These are phyloP conservation scores for Eristalis intricaria DNA, from an alignment of 2,888 invertebrate genomes.

Conservation along the genomic window DNA sequence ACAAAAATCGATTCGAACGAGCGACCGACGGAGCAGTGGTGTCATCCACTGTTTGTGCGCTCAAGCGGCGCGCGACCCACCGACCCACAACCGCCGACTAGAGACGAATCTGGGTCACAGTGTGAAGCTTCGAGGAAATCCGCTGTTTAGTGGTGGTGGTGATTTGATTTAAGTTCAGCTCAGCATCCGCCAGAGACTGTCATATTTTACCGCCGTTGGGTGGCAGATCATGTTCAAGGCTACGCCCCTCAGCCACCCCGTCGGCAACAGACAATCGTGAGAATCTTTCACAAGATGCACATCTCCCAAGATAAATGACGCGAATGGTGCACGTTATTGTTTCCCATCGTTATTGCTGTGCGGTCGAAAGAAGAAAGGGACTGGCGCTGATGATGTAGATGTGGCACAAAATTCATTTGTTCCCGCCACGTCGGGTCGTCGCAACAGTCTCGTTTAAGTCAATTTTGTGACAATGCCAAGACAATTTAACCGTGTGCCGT, in stretches of 20 bases:
- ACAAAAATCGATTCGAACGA: conserved; percentile 27
- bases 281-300: conserved; percentile 40
- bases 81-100: background rate
- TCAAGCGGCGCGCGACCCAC: background rate
- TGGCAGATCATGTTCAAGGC: conserved; percentile 61
- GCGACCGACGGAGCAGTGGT: background rate
- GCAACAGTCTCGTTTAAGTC: conserved; percentile 35
- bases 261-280: conserved; percentile 38
- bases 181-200: background rate
- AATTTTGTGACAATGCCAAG: conserved; percentile 63
- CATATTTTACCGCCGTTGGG: background rate
- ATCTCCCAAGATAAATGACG: conserved; percentile 47
- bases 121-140: background rate
- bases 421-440: background rate
- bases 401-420: conserved; percentile 12
- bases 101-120: background rate
- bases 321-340: conserved; percentile 51
- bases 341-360: conserved; percentile 18
- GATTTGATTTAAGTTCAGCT: background rate
- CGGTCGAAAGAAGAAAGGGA: background rate
- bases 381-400: no score
- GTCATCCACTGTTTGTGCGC: conserved; percentile 34
- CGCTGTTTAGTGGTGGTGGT: background rate
- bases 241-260: background rate
- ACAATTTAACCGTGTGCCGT: conserved; percentile 29